Base-by-base conservation (phyloP, 2,888 invertebrate species). In the Druceiella hillmani region DNA sequence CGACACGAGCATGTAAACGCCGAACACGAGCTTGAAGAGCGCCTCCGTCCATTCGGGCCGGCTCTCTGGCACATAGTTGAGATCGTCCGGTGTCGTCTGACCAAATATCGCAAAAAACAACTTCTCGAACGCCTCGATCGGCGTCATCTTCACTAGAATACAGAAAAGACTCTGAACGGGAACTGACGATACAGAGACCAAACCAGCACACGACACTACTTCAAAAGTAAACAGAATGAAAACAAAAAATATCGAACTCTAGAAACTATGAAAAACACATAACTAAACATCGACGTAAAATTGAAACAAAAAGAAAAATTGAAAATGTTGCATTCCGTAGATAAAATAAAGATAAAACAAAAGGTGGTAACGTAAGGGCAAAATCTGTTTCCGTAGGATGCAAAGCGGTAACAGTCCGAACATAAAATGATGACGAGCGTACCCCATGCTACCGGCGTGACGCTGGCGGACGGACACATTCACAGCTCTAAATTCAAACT, bases 81-180 rank as follows among this genome's bases (percentile, higher is more conserved):
- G 79, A 70, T 88, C 87, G 64, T 84, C 81, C 65, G 85, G 81
- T 52, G 87, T 85, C 54, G 87, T 92, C 72, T 95, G 85, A 62
- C 95, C 95, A 75, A 97, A 95, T 66, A 97, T 84, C 63, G 94
- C 92, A 79, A 94, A 95, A 81, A 97, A 97, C 58, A 98, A 82
- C 76, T 92, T 85, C 78, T 97, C 97, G 75, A 97, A 87, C 54
- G 94, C 94, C 69, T 90, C 83, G 71, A 88, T 69, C 57, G 91
- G 87, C 66, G 84, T 84, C 81, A 91, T 87, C 71, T 78, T 75
- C 75, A 83, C 87, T 87, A 80, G 58, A 71, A 71, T 64, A 61
- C 67, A n/a, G n/a, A n/a, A n/a, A n/a, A 24, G 26, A 17, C 17
- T 3, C 11, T 6, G 7, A 9, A 12, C 6, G 9, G 5, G 14